Conservation (phyloP, 2,113 vertebrate species). For the Rhinopithecus roxellana region DNA sequence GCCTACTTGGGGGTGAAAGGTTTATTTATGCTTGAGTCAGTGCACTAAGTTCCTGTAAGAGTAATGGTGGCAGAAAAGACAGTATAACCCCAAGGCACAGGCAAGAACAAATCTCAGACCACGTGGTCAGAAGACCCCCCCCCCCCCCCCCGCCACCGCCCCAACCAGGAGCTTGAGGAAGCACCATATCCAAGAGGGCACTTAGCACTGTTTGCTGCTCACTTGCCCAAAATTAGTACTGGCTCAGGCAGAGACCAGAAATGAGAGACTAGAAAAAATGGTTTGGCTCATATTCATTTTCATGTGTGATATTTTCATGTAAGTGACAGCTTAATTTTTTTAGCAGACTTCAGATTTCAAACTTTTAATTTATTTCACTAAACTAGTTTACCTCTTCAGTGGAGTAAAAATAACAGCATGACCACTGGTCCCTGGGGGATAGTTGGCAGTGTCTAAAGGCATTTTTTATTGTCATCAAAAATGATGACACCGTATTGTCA, state of each 20-base stretch:
- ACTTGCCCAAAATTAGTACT: not conserved
- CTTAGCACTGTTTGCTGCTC: not conserved
- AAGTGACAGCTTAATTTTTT: not conserved
- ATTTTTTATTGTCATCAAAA: no score
- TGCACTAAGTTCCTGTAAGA: not conserved
- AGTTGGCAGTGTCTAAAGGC: no score
- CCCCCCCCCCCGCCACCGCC: no score
- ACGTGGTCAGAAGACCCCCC: rapidly evolving
- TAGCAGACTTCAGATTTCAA: not conserved
- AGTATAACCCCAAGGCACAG: not conserved
- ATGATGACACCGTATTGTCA: no score
- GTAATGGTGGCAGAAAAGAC: not conserved
- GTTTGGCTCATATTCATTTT: not conserved
- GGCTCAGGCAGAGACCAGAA: not conserved
- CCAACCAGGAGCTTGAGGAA: not conserved
- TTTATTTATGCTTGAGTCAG: not conserved
- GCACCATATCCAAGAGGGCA: rapidly evolving
- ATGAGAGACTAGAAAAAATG: not conserved
- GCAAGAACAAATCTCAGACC: not conserved
- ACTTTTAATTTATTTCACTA: not conserved
- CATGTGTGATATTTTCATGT: not conserved
- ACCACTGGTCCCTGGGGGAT: no score
- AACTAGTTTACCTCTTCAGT: not conserved
- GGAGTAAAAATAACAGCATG: not conserved
- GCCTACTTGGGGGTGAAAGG: not conserved